These are phyloP conservation scores for Neodontobutis hainanensis DNA, from an alignment of 2,113 vertebrate species.

Conservation along the genomic window DNA sequence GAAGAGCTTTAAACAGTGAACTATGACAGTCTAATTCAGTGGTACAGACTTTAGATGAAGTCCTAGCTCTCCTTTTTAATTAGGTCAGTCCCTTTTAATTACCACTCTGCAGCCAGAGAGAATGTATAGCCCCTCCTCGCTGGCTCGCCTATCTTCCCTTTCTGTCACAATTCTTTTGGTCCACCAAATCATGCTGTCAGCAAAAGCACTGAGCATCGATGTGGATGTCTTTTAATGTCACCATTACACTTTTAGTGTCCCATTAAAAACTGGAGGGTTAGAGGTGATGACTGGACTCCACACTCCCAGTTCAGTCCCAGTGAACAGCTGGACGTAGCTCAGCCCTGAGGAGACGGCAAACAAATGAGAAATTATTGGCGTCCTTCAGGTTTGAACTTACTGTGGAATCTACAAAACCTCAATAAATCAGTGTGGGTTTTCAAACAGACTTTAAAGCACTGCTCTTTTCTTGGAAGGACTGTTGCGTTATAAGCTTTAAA, in stretches of 20 bases:
- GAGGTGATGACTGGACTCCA: background rate
- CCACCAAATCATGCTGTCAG: conserved; percentile 4
- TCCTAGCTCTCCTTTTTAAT: conserved; percentile 42
- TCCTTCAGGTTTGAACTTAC: background rate
- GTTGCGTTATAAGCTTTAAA: no score
- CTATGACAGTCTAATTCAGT: conserved; percentile 28
- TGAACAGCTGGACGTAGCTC: background rate
- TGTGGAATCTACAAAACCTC: background rate
- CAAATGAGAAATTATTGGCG: background rate
- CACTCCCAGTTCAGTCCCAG: conserved; percentile 2
- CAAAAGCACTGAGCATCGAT: background rate
- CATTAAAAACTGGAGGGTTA: conserved; percentile 19
- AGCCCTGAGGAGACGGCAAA: background rate
- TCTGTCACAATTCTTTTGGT: background rate
- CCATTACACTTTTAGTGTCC: conserved; percentile 28
- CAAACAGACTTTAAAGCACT: background rate
- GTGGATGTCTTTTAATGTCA: conserved; percentile 13
- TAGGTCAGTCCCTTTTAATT: conserved; percentile 62
- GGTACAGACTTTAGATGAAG: conserved; percentile 16
- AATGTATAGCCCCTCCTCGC: conserved; percentile 14
- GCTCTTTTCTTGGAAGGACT: background rate
- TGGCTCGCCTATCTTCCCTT: conserved; percentile 13
- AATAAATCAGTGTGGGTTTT: background rate
- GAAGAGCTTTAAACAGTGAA: conserved; percentile 21
- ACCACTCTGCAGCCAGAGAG: conserved; percentile 35